phyloP scores from a whole-genome alignment of 2,797 vertebrate species.

The Pipistrellus pipistrellus region DNA sequence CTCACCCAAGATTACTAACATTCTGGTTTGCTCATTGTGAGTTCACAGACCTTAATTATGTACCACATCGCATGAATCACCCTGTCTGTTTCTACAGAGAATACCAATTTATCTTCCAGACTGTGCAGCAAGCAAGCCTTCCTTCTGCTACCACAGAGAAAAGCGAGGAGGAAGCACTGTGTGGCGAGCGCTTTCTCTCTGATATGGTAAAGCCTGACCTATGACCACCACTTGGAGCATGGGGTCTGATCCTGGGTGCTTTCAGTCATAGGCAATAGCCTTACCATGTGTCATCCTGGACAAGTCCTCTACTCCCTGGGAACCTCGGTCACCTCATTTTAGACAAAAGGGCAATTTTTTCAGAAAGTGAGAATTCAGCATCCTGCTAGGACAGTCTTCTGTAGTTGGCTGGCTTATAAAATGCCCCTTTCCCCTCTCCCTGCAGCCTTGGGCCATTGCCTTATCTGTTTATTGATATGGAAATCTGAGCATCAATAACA shows the following conservation, averaged over 20 bases:
- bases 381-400: neutral
- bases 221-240: neutral
- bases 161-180: neutral
- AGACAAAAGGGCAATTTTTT: neutral
- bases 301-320: neutral
- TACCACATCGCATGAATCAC: slow-evolving; percentile 36
- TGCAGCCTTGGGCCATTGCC: neutral
- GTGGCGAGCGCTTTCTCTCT: neutral
- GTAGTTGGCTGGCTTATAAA: neutral
- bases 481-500: neutral
- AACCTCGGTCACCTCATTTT: neutral
- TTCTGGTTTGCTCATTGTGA: slow-evolving; percentile 64
- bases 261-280: neutral
- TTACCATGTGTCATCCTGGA: neutral
- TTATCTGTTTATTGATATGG: neutral
- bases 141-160: neutral
- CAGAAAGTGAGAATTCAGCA: neutral
- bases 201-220: neutral
- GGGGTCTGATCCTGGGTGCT: neutral
- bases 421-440: neutral
- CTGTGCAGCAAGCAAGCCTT: neutral
- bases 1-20: neutral
- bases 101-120: slow-evolving; percentile 34
- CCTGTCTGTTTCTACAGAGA: slow-evolving; percentile 28
- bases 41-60: slow-evolving; percentile 63